Evolutionary conservation across 2,888 invertebrate genomes (phyloP), one percentile per base, ranked within the genome.

Genomic region (Aporophyla nigra): DNA sequence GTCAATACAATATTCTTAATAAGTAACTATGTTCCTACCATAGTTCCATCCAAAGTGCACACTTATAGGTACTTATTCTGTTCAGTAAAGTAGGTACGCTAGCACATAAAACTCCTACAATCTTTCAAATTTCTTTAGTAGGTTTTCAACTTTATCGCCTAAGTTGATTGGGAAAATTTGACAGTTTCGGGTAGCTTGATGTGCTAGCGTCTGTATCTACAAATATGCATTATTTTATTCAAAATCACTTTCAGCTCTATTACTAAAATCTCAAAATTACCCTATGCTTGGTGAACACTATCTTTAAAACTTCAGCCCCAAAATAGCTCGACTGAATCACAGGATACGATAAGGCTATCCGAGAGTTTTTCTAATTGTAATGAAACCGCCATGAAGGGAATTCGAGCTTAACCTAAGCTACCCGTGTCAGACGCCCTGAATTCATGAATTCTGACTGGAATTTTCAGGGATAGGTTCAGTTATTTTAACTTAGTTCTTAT

Each of bases 161-260:
- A n/a, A n/a, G n/a, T n/a, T n/a, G n/a, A n/a, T n/a, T n/a, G n/a
- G n/a, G n/a, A n/a, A n/a, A n/a, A n/a, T n/a, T n/a, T n/a, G n/a
- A n/a, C n/a, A n/a, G n/a, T n/a, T n/a, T n/a, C n/a, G n/a, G n/a
- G n/a, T n/a, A n/a, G n/a, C n/a, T n/a, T n/a, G n/a, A n/a, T n/a
- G n/a, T n/a, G n/a, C n/a, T n/a, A n/a, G n/a, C n/a, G n/a, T n/a
- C n/a, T n/a, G n/a, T n/a, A n/a, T n/a, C 19, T 53, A 53, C 9
- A 53, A 53, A 58, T 24, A 58, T 24, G 7, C 27, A 4, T 19
- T 19, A 2, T 16, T 40, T 40, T 67, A 10, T n/a, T 67, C 24
- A 24, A 68, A 58, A 68, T 59, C 7, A 59, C 59, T 67, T 10
- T 67, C 54, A 40, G 54, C 19, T 65, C 7, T 65, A 21, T 12